Conservation (phyloP, 1,140 invertebrate species). For the Leguminivora glycinivorella region DNA sequence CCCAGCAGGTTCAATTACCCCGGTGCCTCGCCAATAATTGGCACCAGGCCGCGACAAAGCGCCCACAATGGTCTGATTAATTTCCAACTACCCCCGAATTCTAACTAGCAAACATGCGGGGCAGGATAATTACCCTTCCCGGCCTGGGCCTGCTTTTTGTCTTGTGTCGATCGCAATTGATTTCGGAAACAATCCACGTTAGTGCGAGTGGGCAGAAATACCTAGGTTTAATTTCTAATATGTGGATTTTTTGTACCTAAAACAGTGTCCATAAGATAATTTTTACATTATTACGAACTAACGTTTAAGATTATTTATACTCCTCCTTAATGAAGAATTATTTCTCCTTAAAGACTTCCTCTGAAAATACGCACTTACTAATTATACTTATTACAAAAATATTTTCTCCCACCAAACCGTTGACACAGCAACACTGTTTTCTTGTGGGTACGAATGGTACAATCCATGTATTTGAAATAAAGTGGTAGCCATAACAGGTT, state of each 20-base stretch:
- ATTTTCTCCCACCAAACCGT: too few relatives aligned
- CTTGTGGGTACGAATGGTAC: too few relatives aligned
- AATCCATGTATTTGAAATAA: too few relatives aligned
- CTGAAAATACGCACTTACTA: too few relatives aligned
- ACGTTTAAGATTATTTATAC: too few relatives aligned
- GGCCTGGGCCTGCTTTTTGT: conserved; percentile 18
- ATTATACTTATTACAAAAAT: too few relatives aligned
- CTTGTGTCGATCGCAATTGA: conserved; percentile 20
- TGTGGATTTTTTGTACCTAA: too few relatives aligned
- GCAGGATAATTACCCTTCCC: conserved; percentile 21
- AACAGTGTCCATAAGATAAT: too few relatives aligned
- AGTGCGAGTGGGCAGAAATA: not conserved
- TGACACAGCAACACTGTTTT: too few relatives aligned
- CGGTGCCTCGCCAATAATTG: conserved; percentile 67
- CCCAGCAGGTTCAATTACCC: conserved; percentile 63
- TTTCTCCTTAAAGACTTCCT: too few relatives aligned
- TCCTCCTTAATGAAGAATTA: too few relatives aligned
- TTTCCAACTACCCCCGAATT: conserved; percentile 76
- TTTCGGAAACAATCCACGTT: not conserved
- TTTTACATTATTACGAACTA: too few relatives aligned
- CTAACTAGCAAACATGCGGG: conserved; percentile 72
- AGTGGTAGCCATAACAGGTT: not conserved
- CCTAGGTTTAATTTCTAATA: not conserved
- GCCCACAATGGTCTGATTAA: conserved; percentile 75
- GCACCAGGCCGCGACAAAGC: conserved; percentile 70